Conservation (phyloP, 2,113 vertebrate genomes). For the zebrafish (Danio rerio) region GRCz12tu NC_133180.1:32988501-32989000, state of each 20-base stretch:
- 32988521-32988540: not conserved
- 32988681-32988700: conserved; percentile 22
- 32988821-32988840: conserved; percentile 35
- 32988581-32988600: not conserved
- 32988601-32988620: not conserved
- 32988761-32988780: conserved; percentile 31
- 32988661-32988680: conserved; percentile 14
- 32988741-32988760: conserved; percentile 42
- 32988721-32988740: conserved; percentile 26
- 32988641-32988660: conserved; percentile 24
- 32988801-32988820: conserved; percentile 35
- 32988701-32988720: conserved; percentile 15
- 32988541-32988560: not conserved
- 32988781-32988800: conserved; percentile 30
- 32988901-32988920: conserved; percentile 2
- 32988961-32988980: not conserved
- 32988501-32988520: not conserved
- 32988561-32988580: not conserved
- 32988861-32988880: conserved; percentile 14
- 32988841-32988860: conserved; percentile 21
- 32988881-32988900: conserved; percentile 9
- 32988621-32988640: conserved; percentile 32
- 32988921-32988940: not conserved
- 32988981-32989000: not conserved
- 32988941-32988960: not conserved